Conservation (phyloP, 2,113 vertebrate genomes). For the Struthidea cinerea region DNA sequence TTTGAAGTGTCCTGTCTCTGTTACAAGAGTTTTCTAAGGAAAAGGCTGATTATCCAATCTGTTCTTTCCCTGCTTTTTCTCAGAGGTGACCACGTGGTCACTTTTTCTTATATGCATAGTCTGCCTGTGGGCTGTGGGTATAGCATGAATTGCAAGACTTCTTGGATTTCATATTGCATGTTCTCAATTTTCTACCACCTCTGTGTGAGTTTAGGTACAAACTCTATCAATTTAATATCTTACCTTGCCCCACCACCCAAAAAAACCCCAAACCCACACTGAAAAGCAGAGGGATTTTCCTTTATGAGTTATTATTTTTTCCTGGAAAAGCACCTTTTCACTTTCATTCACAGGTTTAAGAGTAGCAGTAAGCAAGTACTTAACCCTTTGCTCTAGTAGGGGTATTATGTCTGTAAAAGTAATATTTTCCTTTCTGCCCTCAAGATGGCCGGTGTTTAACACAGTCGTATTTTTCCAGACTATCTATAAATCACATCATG, state of each 20-base stretch:
- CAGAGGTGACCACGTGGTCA: not conserved
- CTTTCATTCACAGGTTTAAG: not conserved
- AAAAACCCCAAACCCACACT: not conserved
- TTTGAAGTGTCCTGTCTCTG: not conserved
- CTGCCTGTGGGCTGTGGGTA: not conserved
- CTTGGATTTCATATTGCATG: not conserved
- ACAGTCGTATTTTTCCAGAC: not conserved
- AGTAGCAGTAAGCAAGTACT: not conserved
- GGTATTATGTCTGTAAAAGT: not conserved
- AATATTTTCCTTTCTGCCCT: not conserved
- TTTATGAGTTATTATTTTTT: not conserved
- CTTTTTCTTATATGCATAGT: not conserved
- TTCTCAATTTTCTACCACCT: not conserved
- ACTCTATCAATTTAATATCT: not conserved
- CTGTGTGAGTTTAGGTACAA: not conserved
- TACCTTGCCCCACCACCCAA: too few relatives aligned
- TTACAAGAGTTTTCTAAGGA: not conserved
- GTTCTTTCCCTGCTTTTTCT: not conserved
- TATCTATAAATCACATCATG: not conserved
- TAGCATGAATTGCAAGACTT: not conserved
- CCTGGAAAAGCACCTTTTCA: not conserved
- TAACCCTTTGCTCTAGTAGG: not conserved
- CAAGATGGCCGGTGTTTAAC: not conserved
- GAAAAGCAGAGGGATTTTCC: not conserved
- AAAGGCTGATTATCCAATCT: not conserved